phyloP scores from a whole-genome alignment of 2,888 invertebrate species.

The Empis livida region DNA sequence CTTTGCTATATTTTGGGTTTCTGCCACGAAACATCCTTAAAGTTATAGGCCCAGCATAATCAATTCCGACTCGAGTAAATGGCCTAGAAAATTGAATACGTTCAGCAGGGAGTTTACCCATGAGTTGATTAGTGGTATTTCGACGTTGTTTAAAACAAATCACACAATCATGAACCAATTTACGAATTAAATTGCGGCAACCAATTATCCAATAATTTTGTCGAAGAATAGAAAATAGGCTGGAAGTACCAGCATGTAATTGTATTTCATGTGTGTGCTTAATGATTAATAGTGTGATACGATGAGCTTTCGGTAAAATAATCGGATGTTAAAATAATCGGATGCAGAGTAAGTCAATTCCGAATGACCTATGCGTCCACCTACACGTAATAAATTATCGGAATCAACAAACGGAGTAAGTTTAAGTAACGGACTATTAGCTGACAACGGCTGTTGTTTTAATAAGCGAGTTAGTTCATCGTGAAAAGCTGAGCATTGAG shows the following conservation, averaged over 20 bases:
- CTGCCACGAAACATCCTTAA: no score
- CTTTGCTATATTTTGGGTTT: no score
- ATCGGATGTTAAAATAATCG: slow-evolving; percentile 7
- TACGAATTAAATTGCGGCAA: neutral
- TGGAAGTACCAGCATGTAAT: slow-evolving; percentile 3
- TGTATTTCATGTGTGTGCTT: slow-evolving; percentile 1
- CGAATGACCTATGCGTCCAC: slow-evolving; percentile 1
- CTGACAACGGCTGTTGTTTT: neutral
- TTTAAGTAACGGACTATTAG: neutral
- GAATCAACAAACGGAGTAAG: slow-evolving; percentile 1
- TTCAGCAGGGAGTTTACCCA: no score
- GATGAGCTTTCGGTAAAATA: slow-evolving; percentile 3
- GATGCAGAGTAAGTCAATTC: neutral
- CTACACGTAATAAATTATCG: slow-evolving; percentile 2
- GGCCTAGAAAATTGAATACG: no score
- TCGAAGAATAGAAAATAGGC: neutral
- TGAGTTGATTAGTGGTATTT: no score
- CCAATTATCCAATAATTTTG: slow-evolving; percentile 3
- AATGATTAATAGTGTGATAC: no score
- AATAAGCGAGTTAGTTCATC: neutral
- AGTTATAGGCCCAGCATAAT: no score
- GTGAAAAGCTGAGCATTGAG: neutral
- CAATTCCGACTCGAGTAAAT: no score
- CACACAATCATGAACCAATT: neutral
- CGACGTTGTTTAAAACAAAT: neutral